These are phyloP conservation scores for Austrofundulus limnaeus DNA, from an alignment of 2,113 vertebrate genomes.

Conservation along the genomic window DNA sequence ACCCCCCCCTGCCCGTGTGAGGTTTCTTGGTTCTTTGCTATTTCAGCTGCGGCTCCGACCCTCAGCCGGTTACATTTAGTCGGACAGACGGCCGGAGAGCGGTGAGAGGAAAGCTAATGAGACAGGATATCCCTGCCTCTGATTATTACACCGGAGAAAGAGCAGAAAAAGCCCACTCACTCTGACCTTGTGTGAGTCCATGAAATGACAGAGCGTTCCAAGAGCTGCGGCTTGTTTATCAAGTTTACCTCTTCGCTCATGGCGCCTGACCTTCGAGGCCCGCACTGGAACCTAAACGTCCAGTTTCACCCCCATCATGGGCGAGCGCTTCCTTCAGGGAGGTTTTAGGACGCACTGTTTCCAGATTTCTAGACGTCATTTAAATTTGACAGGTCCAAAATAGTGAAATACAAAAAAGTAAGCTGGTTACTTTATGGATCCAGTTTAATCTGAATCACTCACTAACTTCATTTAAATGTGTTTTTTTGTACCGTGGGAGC, in stretches of 20 bases:
- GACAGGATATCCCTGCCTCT: slow-evolving; percentile 57
- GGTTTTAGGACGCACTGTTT: slow-evolving; percentile 4
- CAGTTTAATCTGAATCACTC: too few relatives aligned
- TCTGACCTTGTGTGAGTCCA: slow-evolving; percentile 52
- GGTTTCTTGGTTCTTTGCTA: slow-evolving; percentile 43
- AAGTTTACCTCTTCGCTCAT: slow-evolving; percentile 9
- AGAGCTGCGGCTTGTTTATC: slow-evolving; percentile 19
- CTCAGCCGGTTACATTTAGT: slow-evolving; percentile 51
- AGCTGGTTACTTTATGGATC: too few relatives aligned
- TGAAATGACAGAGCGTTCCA: slow-evolving; percentile 25
- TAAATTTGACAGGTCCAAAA: not conserved
- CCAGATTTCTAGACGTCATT: slow-evolving; percentile 6
- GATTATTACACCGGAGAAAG: slow-evolving; percentile 38
- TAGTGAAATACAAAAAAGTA: not conserved
- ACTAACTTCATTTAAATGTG: too few relatives aligned
- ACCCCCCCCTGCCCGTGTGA: slow-evolving; percentile 20
- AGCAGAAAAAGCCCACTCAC: slow-evolving; percentile 36
- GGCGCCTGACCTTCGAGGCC: slow-evolving; percentile 15
- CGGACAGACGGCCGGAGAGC: slow-evolving; percentile 36
- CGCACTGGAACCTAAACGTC: slow-evolving; percentile 13
- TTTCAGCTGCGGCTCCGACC: slow-evolving; percentile 54
- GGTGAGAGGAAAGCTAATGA: slow-evolving; percentile 62
- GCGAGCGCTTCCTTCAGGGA: slow-evolving; percentile 10
- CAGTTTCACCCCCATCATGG: not conserved
- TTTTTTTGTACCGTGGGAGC: too few relatives aligned